Base-by-base conservation (phyloP, 2,113 vertebrate genomes). In the Chrysemys picta region DNA sequence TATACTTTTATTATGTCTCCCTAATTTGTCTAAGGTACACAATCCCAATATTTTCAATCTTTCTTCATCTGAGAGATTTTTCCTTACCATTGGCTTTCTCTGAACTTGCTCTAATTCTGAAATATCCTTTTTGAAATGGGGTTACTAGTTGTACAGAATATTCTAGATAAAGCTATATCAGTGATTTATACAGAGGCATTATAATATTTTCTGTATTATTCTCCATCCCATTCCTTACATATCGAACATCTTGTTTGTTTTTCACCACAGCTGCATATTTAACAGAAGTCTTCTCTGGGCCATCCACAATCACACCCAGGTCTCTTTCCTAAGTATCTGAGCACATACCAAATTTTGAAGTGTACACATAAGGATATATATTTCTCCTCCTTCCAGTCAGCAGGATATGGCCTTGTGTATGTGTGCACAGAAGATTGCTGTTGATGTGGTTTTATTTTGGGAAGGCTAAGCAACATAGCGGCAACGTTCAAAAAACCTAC, bases 391-490 rank as follows among this genome's bases (percentile, higher is more conserved):
- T 86, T 84, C 19, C 49, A 2, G 83, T 65, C 42, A 83, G 8
- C 3, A 87, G 25, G 14, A 90, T 19, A 42, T 95, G 27, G 19
- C 10, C 21, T 38, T 75, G 17, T 24, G 21, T 25, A 42, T 24
- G n/a, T 12, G 21, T 8, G 8, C 75, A 50, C 59, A 27, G 88
- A 88, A 89, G 10, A 35, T 8, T 79, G 8, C 19, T 91, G 35
- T n/a, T 56, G 79, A 59, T 0, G 0, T 35, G 27, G 35, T 3
- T n/a, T 94, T 49, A 42, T 75, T 89, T 75, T 75, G 83, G 35
- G 45, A 85, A 92, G 59, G 56, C 11, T 78, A 62, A 83, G 65
- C 2, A 56, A n/a, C 24, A 2, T 22, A 87, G 80, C 90, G 65
- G 72, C 38, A 42, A 42, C 5, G 2, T 75, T 42, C 38, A 75